Conservation (phyloP, 1,140 invertebrate species). For the Plutomurus gul region DNA sequence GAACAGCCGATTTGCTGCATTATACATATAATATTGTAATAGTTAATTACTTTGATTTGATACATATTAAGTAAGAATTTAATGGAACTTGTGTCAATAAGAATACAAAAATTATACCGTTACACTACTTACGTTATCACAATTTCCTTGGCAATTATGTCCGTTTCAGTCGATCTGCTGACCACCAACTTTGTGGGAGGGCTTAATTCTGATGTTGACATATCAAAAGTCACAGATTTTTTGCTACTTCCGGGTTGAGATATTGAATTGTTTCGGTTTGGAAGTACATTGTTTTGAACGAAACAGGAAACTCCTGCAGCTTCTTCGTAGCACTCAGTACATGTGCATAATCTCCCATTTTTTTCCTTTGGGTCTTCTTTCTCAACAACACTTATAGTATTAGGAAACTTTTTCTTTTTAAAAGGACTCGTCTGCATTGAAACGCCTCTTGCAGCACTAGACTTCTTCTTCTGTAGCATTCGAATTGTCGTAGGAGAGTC, state of each 20-base stretch:
- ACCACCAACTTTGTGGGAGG: not conserved
- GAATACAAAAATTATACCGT: not conserved
- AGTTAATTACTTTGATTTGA: not conserved
- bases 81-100: too few relatives aligned
- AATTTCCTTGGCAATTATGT: not conserved
- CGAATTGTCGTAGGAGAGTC: conserved; percentile 28
- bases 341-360: conserved; percentile 40
- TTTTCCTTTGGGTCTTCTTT: conserved; percentile 43
- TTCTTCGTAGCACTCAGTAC: conserved; percentile 51
- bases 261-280: not conserved
- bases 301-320: conserved; percentile 40
- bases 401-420: conserved; percentile 38
- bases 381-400: conserved; percentile 34
- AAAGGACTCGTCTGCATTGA: conserved; percentile 13
- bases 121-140: not conserved
- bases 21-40: too few relatives aligned
- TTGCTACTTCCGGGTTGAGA: not conserved
- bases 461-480: conserved; percentile 12
- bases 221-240: not conserved
- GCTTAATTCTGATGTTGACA: not conserved
- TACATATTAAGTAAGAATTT: not conserved
- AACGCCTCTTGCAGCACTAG: not conserved
- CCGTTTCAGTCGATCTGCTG: not conserved
- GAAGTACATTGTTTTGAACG: not conserved
- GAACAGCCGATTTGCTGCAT: not conserved